A percentile compares a stretch with the other conserved stretches of the same genome.
Conservation (phyloP, 2,888 invertebrate genomes). For the Drosophila ustulata region DNA sequence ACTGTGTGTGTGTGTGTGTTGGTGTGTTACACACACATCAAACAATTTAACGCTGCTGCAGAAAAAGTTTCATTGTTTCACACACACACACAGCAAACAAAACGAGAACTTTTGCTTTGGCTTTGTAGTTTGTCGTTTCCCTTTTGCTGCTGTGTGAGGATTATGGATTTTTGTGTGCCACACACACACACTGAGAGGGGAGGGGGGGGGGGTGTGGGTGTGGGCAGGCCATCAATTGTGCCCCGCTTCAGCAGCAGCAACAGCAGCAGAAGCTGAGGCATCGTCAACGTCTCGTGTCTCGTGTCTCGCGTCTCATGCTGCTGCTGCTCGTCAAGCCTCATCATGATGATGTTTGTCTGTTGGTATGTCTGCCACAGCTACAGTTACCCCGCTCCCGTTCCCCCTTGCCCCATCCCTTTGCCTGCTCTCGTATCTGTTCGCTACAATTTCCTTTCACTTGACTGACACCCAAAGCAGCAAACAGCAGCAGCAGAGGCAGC, state of each 20-base stretch:
- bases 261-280: conserved; percentile 32
- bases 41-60: conserved; percentile 60
- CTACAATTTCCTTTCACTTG: conserved; percentile 80
- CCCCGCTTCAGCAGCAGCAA: conserved; percentile 37
- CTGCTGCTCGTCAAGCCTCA: conserved; percentile 33
- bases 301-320: conserved; percentile 9
- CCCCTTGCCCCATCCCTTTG: not conserved
- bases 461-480: conserved; percentile 73
- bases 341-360: conserved; percentile 74
- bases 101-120: conserved; percentile 48
- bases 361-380: conserved; percentile 68
- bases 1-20: not conserved
- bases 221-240: conserved; percentile 73
- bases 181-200: conserved; percentile 17
- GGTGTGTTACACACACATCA: conserved; percentile 34
- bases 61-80: conserved; percentile 75
- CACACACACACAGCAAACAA: conserved; percentile 30
- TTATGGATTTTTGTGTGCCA: conserved; percentile 75
- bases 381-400: not conserved
- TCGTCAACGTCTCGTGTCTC: conserved; percentile 28
- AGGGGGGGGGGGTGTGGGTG: conserved; percentile 8
- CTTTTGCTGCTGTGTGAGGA: conserved; percentile 64
- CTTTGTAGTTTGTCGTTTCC: conserved; percentile 74
- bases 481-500: conserved; percentile 22
- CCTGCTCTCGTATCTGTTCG: conserved; percentile 34